phyloP scores from a whole-genome alignment of 2,888 invertebrate genomes.

The Minunthozetes semirufus region DNA sequence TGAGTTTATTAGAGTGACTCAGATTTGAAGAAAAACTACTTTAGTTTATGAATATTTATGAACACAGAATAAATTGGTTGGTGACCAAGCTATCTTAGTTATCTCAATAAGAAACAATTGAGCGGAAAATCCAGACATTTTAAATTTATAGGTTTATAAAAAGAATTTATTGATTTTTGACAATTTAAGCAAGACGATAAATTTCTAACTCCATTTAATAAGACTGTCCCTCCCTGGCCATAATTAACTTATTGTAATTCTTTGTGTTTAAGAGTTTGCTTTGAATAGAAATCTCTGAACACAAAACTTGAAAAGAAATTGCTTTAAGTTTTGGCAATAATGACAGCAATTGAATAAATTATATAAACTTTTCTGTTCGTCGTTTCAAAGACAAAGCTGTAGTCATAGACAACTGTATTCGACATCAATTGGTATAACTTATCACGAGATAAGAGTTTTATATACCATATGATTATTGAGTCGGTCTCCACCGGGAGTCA shows the following conservation, averaged over 20 bases:
- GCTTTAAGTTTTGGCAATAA: background rate
- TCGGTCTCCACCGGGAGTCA: background rate
- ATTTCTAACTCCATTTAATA: background rate
- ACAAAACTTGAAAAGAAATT: background rate
- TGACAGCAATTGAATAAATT: conserved; percentile 16
- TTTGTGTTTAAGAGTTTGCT: background rate
- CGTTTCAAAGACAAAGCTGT: too few relatives aligned
- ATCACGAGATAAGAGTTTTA: conserved; percentile 23
- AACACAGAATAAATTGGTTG: background rate
- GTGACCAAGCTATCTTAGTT: too few relatives aligned
- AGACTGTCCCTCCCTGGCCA: background rate
- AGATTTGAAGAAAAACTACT: background rate
- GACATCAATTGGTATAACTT: conserved; percentile 24
- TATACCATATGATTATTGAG: background rate
- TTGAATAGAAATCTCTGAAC: background rate
- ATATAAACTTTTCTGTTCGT: background rate
- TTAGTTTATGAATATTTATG: conserved; percentile 15
- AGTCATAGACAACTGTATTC: too few relatives aligned
- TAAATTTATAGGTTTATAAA: too few relatives aligned
- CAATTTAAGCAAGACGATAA: too few relatives aligned
- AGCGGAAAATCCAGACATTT: too few relatives aligned
- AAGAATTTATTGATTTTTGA: too few relatives aligned
- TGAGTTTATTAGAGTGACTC: background rate
- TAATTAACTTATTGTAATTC: background rate
- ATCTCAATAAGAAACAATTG: too few relatives aligned